Evolutionary conservation across 2,888 invertebrate genomes (phyloP).

Genomic region (Matsumyia berberina): DNA sequence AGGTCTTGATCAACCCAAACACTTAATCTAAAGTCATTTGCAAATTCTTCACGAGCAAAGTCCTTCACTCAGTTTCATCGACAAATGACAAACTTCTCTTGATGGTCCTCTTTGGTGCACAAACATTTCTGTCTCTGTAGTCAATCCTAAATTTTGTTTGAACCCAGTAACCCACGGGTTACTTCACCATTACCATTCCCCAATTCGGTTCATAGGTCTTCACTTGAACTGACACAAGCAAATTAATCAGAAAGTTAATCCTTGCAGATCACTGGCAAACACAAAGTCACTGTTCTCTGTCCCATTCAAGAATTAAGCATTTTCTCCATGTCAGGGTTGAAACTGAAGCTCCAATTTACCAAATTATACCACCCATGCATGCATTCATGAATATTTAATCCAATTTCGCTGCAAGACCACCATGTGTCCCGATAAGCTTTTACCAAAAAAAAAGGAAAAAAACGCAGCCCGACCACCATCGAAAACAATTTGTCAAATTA

Average conservation of each 20-base stretch:
- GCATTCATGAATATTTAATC: slow-evolving; percentile 33
- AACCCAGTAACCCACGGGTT: no score
- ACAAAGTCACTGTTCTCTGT: neutral
- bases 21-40: no score
- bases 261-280: neutral
- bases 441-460: neutral
- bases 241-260: neutral
- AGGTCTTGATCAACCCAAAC: no score
- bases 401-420: slow-evolving; percentile 2
- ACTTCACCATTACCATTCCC: no score
- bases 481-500: slow-evolving; percentile 48
- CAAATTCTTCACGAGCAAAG: no score
- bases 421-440: slow-evolving; percentile 14
- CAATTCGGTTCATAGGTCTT: no score
- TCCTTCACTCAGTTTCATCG: no score
- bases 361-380: slow-evolving; percentile 4
- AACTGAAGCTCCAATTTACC: neutral
- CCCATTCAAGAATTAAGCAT: neutral
- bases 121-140: no score
- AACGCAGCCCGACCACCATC: slow-evolving; percentile 3
- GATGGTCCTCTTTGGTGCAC: no score
- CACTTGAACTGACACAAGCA: neutral
- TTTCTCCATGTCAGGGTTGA: neutral
- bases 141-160: no score
- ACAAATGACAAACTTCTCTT: no score